A percentile compares a stretch with the other conserved stretches of the same genome.
Evolutionary conservation across 2,888 invertebrate species (phyloP).

Genomic region (Ectemnius cavifrons): DNA sequence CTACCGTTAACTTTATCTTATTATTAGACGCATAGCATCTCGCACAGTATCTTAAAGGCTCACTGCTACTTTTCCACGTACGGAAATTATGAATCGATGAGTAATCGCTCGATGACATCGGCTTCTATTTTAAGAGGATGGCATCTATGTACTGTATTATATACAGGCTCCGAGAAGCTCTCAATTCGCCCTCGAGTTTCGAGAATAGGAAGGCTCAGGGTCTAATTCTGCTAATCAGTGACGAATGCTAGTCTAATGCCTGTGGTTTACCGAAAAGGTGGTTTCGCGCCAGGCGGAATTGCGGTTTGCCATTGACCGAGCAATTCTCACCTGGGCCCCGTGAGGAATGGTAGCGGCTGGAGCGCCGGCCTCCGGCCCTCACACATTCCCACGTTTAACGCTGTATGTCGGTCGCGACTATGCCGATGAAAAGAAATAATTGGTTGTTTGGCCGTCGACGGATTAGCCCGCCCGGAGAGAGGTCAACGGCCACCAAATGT

Average conservation of each 20-base stretch:
- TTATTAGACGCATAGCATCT: no score
- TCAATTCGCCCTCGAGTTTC: no score
- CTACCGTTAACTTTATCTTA: no score
- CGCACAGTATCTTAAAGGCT: not conserved
- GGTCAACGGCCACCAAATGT: constrained; percentile 77
- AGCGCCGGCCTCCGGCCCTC: constrained; percentile 25
- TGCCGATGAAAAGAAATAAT: constrained; percentile 66
- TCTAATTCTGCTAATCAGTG: constrained; percentile 2
- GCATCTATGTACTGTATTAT: constrained; percentile 1
- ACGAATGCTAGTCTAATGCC: not conserved
- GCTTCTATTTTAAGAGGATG: constrained; percentile 13
- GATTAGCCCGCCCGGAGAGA: constrained; percentile 67
- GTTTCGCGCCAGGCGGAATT: constrained; percentile 6
- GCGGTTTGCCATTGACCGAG: constrained; percentile 36
- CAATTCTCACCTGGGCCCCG: constrained; percentile 53
- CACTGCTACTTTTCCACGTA: not conserved
- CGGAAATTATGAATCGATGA: constrained; percentile 7
- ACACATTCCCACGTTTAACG: constrained; percentile 55
- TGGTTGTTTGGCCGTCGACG: constrained; percentile 73
- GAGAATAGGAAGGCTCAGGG: no score
- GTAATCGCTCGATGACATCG: constrained; percentile 13
- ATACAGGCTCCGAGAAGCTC: no score
- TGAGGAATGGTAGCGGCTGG: constrained; percentile 1
- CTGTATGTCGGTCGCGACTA: constrained; percentile 33
- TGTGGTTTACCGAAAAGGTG: not conserved